phyloP scores from a whole-genome alignment of 2,113 vertebrate species.

The Esox niger region DNA sequence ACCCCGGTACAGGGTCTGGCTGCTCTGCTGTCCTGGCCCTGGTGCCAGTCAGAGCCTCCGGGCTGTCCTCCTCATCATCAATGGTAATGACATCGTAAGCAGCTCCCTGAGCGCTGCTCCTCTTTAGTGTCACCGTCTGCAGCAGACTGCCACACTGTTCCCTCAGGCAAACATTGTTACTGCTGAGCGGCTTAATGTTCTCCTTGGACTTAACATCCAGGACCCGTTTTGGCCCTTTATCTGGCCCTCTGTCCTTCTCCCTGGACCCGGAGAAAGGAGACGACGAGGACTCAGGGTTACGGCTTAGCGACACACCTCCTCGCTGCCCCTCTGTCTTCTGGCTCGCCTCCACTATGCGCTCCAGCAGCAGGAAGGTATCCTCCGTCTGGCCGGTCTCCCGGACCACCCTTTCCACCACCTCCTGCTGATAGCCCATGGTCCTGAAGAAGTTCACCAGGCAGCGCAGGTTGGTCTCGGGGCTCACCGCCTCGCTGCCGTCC shows the following conservation, averaged over 20 bases:
- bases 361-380: constrained; percentile 86
- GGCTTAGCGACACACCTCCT: constrained; percentile 26
- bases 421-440: constrained; percentile 94
- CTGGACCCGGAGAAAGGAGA: constrained; percentile 34
- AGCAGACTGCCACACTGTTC: constrained; percentile 55
- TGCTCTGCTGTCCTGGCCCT: constrained; percentile 43
- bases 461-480: constrained; percentile 89
- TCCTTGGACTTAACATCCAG: constrained; percentile 59
- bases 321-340: constrained; percentile 43
- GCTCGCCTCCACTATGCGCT: constrained; percentile 89
- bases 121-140: constrained; percentile 61
- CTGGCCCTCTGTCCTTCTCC: constrained; percentile 60
- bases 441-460: constrained; percentile 96
- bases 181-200: constrained; percentile 65
- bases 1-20: constrained; percentile 54
- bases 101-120: constrained; percentile 64
- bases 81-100: constrained; percentile 68
- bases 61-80: constrained; percentile 34
- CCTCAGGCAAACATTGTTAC: constrained; percentile 63
- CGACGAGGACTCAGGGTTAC: constrained; percentile 12
- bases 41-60: constrained; percentile 37
- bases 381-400: constrained; percentile 80
- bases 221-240: constrained; percentile 35
- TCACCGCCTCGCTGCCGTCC: constrained; percentile 75
- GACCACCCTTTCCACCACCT: constrained; percentile 91